A percentile compares a stretch with the other conserved stretches of the same genome.
Evolutionary conservation across 2,888 invertebrate species (phyloP).

Genomic region (Scaptomyza polygonia): DNA sequence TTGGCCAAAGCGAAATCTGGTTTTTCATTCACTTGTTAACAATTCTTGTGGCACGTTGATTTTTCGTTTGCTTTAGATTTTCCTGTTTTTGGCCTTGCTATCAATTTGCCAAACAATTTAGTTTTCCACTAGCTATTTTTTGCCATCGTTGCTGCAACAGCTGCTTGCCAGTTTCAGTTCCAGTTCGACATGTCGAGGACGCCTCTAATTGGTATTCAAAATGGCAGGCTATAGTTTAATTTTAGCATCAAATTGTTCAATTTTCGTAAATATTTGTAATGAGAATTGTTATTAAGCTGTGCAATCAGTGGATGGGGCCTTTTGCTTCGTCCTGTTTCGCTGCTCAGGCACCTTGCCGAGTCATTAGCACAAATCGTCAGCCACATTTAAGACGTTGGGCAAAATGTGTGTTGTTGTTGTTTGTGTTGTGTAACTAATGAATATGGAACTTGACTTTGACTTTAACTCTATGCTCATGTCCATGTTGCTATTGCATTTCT

Average conservation of each 20-base stretch:
- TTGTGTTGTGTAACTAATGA: constrained; percentile 74
- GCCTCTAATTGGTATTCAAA: constrained; percentile 59
- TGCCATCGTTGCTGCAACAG: constrained; percentile 8
- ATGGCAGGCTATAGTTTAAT: constrained; percentile 42
- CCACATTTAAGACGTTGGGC: constrained; percentile 43
- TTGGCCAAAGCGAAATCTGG: constrained; percentile 68
- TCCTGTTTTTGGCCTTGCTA: constrained; percentile 60
- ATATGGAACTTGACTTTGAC: constrained; percentile 83
- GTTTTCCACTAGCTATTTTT: constrained; percentile 11
- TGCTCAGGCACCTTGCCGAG: constrained; percentile 56
- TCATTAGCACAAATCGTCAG: constrained; percentile 57
- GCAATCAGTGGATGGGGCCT: constrained; percentile 22
- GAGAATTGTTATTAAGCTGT: constrained; percentile 43
- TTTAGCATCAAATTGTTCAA: constrained; percentile 51
- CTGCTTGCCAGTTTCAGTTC: constrained; percentile 17
- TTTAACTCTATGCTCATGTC: constrained; percentile 66
- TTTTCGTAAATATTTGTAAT: constrained; percentile 59
- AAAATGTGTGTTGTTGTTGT: constrained; percentile 28
- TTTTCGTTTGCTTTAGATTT: constrained; percentile 66
- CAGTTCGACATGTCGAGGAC: not conserved
- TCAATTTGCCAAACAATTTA: constrained; percentile 48
- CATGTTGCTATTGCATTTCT: constrained; percentile 41
- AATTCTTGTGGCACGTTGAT: constrained; percentile 54
- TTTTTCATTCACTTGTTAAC: constrained; percentile 71
- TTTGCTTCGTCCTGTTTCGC: constrained; percentile 36